Evolutionary conservation across 2,797 vertebrate species (phyloP).

Genomic region (Alauda arvensis): DNA sequence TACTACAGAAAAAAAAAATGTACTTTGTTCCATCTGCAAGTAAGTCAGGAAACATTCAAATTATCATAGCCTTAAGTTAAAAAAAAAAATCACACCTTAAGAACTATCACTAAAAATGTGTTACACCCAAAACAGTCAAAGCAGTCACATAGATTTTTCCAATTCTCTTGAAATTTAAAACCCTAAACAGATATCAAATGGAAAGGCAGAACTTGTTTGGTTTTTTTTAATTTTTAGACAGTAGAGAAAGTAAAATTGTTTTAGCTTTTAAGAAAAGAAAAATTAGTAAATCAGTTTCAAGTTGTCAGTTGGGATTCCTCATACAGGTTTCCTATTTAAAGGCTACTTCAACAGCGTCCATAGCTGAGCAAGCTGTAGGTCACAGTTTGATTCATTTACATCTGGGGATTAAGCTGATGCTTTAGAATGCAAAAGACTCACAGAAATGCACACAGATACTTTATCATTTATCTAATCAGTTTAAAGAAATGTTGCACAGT

Average conservation of each 20-base stretch:
- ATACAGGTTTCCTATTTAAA: not conserved
- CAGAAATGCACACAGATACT: not conserved
- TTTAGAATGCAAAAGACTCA: not conserved
- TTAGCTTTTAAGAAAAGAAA: not conserved
- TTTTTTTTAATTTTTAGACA: not conserved
- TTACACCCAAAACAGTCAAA: not conserved
- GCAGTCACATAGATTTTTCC: not conserved
- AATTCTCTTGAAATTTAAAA: not conserved
- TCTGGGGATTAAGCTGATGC: not conserved
- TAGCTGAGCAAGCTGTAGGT: not conserved
- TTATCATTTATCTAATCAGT: not conserved
- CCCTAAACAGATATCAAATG: not conserved
- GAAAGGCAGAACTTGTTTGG: not conserved
- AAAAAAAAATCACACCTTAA: not conserved
- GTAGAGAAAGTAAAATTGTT: not conserved
- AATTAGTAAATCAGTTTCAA: not conserved
- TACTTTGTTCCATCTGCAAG: not conserved
- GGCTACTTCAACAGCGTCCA: not conserved
- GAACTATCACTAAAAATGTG: not conserved
- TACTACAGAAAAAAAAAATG: not conserved
- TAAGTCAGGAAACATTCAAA: not conserved
- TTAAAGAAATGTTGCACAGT: not conserved
- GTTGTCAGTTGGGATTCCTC: not conserved
- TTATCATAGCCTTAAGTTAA: not conserved
- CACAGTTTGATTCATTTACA: not conserved